Evolutionary conservation across 2,797 vertebrate genomes (phyloP).

Genomic region (Pseudochromis fuscus): DNA sequence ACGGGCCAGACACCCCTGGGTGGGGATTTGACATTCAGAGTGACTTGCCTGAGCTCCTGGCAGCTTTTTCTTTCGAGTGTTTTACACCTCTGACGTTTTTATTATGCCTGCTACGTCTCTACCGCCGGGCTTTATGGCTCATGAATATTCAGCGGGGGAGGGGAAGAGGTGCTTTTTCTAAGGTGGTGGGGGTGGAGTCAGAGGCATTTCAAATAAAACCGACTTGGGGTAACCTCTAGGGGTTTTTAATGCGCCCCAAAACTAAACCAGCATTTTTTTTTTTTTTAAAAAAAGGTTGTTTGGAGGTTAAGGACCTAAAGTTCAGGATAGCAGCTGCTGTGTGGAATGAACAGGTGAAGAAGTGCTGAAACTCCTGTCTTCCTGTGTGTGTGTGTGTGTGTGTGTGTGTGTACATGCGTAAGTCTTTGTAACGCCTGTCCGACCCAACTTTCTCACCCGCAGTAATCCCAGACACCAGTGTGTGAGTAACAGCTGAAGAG

Average conservation of each 20-base stretch:
- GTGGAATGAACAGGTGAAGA: constrained; percentile 82
- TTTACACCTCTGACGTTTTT: constrained; percentile 77
- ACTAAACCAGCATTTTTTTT: constrained; percentile 3
- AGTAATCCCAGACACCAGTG: constrained; percentile 64
- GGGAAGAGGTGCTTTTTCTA: constrained; percentile 30
- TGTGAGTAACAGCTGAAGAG: constrained; percentile 68
- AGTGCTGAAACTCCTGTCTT: constrained; percentile 51
- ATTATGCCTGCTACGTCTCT: constrained; percentile 61
- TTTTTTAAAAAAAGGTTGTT: constrained; percentile 72
- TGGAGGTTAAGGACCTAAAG: constrained; percentile 60
- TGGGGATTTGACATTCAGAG: constrained; percentile 73
- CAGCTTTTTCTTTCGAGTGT: constrained; percentile 55
- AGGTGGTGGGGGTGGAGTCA: constrained; percentile 48
- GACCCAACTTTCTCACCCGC: constrained; percentile 68
- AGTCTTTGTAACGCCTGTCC: constrained; percentile 32
- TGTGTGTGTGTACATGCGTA: constrained; percentile 19
- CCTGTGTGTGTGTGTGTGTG: constrained; percentile 15
- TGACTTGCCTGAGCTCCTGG: constrained; percentile 54
- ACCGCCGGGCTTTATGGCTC: constrained; percentile 70
- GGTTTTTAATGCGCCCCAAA: constrained; percentile 18
- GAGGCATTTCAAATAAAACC: constrained; percentile 48
- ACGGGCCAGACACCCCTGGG: constrained; percentile 65
- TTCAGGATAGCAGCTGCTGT: constrained; percentile 73
- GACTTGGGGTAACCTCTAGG: constrained; percentile 35
- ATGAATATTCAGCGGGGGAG: constrained; percentile 73